Evolutionary conservation across 2,797 vertebrate genomes (phyloP).

Genomic region (Leucoraja ocellata): DNA sequence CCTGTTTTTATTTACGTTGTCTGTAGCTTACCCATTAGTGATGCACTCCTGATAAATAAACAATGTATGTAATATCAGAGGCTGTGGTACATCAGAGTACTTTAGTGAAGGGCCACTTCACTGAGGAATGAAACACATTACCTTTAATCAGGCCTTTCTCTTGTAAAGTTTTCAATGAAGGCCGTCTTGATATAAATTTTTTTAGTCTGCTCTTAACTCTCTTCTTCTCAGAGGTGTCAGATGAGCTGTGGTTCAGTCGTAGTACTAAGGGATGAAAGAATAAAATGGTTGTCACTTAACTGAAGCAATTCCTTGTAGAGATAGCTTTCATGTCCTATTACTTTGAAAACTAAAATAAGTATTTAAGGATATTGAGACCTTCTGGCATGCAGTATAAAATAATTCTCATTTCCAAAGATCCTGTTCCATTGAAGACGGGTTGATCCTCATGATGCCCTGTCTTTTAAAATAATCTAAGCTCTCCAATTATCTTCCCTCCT

Average conservation of each 20-base stretch:
- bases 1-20: not conserved
- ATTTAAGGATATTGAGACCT: not conserved
- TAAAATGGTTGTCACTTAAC: not conserved
- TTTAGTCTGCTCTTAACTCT: conserved; percentile 81
- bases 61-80: conserved; percentile 24
- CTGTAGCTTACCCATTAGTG: not conserved
- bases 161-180: conserved; percentile 83
- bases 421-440: not conserved
- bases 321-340: not conserved
- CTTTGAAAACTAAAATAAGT: not conserved
- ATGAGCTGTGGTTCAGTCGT: conserved; percentile 70
- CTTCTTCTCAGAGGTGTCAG: conserved; percentile 74
- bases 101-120: not conserved
- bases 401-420: conserved; percentile 15
- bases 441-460: not conserved
- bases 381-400: not conserved
- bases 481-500: not conserved
- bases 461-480: not conserved
- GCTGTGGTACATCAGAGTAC: not conserved
- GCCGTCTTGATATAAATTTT: conserved; percentile 85
- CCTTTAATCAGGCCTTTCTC: conserved; percentile 82
- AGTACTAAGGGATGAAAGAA: conserved; percentile 62
- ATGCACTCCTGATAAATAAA: conserved; percentile 16
- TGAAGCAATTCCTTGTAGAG: not conserved
- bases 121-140: conserved; percentile 43